Evolutionary conservation across 2,888 invertebrate species (phyloP), one percentile per base, ranked within the genome.

Genomic region (Anagyrus pseudococci): DNA sequence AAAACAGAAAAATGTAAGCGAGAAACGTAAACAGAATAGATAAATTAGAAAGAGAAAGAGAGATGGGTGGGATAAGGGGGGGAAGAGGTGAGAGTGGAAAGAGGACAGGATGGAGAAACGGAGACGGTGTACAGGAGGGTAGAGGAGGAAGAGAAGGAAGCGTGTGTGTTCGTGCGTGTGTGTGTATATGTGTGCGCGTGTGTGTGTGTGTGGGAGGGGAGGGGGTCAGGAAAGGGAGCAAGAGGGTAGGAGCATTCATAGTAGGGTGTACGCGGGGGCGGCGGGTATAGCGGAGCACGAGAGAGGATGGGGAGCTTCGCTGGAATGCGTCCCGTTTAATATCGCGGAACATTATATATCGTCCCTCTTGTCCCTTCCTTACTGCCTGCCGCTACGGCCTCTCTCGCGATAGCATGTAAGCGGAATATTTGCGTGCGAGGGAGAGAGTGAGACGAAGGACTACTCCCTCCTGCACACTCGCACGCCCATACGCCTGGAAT

Each of bases 341-440:
- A 80, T 80, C 80, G 78, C 76, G 76, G 80, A 80, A 80, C 80
- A 79, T 80, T 80, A 80, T 78, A 80, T 80, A 80, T 79, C 78
- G 80, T 75, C 75, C 75, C 76, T 77, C 78, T 78, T 75, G 76
- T 75, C 74, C 77, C 74, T 74, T 71, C 70, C 71, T 73, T 75
- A 72, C 72, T 71, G 60, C 72, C 69, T 66, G 68, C 70, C 66
- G 55, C 69, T 66, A 62, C 69, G 57, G 49, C 62, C 62, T 63
- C 53, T 58, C 56, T 15, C 46, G 17, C 64, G 56, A 60, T 54
- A n/a, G 63, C 64, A 65, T 70, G 69, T 56, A 64, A 66, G 57
- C 57, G 15, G 64, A 60, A 57, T 61, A 61, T 64, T 64, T 61
- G 64, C 50, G 54, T 60, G 46, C 46, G 43, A 53, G 58, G 19